Conservation (phyloP, 2,888 invertebrate genomes). For the Andrena trimmerana region DNA sequence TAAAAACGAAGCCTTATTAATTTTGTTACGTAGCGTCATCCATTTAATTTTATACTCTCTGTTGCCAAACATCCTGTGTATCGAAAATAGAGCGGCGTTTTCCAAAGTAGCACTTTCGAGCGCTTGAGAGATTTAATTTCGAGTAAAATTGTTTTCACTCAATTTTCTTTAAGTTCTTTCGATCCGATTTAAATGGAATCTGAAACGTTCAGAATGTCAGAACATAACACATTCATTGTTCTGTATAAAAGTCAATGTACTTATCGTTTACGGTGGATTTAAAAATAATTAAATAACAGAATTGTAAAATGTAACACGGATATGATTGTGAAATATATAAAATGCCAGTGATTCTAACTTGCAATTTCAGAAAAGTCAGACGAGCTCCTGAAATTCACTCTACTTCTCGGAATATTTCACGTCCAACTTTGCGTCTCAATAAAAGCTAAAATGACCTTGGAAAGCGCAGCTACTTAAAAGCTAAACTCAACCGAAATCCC, state of each 20-base stretch:
- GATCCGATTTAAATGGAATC: not conserved
- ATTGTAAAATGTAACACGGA: not conserved
- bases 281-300: not conserved
- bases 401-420: no score
- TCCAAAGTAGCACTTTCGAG: not conserved
- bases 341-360: no score
- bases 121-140: not conserved
- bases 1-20: no score
- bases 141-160: no score
- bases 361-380: not conserved
- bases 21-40: no score
- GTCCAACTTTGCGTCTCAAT: not conserved
- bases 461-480: not conserved
- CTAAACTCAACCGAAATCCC: not conserved
- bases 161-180: not conserved
- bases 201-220: not conserved
- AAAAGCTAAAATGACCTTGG: not conserved
- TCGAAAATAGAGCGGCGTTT: constrained; percentile 6
- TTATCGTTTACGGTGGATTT: not conserved
- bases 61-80: no score
- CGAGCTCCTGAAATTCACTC: not conserved
- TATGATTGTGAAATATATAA: no score
- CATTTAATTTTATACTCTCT: no score
- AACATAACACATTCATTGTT: constrained; percentile 21
- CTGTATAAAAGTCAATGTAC: not conserved